phyloP scores from a whole-genome alignment of 92 coral and sea anemone genomes.

The Paramuricea clavata region DNA sequence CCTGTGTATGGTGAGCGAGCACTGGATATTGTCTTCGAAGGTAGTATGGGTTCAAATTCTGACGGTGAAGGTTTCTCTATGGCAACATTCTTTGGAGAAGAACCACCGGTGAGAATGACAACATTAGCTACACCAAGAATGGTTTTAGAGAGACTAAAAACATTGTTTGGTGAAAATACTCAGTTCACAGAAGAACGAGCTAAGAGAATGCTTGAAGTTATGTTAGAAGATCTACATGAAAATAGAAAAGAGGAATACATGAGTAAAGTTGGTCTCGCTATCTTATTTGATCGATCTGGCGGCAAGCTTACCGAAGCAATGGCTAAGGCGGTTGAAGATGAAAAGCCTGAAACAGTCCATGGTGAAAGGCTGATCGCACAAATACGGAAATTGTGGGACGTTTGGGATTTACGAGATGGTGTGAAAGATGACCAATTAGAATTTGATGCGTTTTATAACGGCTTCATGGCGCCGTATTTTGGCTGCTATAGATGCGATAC shows the following conservation, averaged over 20 bases:
- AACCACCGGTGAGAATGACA: slow-evolving; percentile 58
- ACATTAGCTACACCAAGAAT: slow-evolving; percentile 51
- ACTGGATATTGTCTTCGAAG: slow-evolving; percentile 70
- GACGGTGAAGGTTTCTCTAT: too few species aligned
- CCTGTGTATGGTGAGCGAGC: too few species aligned
- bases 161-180: too few species aligned
- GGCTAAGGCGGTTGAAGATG: slow-evolving; percentile 55
- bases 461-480: slow-evolving; percentile 74
- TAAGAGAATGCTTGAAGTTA: slow-evolving; percentile 45
- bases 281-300: slow-evolving; percentile 68
- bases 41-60: slow-evolving; percentile 31
- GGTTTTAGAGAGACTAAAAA: too few species aligned
- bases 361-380: slow-evolving; percentile 54
- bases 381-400: too few species aligned
- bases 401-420: too few species aligned
- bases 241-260: too few species aligned
- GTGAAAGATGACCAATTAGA: too few species aligned
- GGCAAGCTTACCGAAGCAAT: slow-evolving; percentile 58
- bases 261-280: too few species aligned
- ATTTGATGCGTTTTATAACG: too few species aligned
- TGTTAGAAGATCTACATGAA: slow-evolving; percentile 57
- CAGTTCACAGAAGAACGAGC: slow-evolving; percentile 55
- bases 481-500: too few species aligned
- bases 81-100: slow-evolving; percentile 71
- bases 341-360: slow-evolving; percentile 43